Evolutionary conservation across 2,113 vertebrate genomes (phyloP), one percentile per base, ranked within the genome.

Genomic region (Cyprinodon variegatus): DNA sequence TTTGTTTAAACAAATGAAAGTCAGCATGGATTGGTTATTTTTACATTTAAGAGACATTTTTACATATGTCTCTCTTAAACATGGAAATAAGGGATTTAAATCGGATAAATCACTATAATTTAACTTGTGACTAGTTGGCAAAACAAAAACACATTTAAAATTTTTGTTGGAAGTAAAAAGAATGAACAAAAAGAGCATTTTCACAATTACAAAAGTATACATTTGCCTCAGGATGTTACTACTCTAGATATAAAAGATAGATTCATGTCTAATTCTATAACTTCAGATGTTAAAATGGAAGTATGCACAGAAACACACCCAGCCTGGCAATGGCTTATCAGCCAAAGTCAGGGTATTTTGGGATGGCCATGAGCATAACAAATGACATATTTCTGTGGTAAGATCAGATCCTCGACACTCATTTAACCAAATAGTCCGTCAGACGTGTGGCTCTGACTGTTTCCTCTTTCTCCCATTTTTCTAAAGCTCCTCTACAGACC

Each of bases 381-480:
- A 76, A 85, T 82, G 50, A 62, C 86, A 89, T 92, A 89, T 92
- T 90, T 87, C 69, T 62, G 5, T 41, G 78, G 78, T 83, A 79
- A 87, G 87, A 86, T 90, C 87, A 91, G 86, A 88, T 79, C 76
- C 65, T 88, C 15, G 57, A 15, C 8, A 84, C 84, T 46, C 71
- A 82, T 85, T 83, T 65, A 72, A 68, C 78, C 57, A 63, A 73
- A 50, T 41, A 73, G 74, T 76, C 78, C 74, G 63, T 50, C 80
- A 70, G 78, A 70, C 74, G 70, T 82, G 75, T 84, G 76, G 79
- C 67, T 38, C 78, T 79, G 79, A 86, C 77, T 88, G 69, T 80
- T 87, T 89, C 82, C 83, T 83, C 80, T 79, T 59, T 81, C 79
- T 86, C 61, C 74, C 73, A 86, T 68, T 45, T 39, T 57, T 39